Base-by-base conservation (phyloP, 2,797 vertebrate species). In the Hybognathus amarus region DNA sequence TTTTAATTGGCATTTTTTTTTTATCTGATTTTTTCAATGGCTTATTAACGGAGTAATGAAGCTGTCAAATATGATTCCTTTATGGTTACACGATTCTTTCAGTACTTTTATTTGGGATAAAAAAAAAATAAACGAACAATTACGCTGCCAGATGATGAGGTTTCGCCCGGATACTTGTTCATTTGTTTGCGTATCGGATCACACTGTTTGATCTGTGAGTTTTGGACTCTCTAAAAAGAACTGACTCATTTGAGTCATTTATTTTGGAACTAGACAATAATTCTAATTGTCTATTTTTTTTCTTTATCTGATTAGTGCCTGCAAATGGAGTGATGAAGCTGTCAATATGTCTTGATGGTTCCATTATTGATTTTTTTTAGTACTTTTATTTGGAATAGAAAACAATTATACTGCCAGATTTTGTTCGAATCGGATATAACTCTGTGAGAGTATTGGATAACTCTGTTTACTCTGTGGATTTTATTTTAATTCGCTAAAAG, bases 201-300 rank as follows among this genome's bases (percentile, higher is more conserved):
- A 42, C 8, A 9, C 10, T n/a, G 5, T 42, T n/a, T n/a, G 38
- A 2, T 13, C 66, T 12, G 11, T n/a, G 10, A 1, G 36, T 13
- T 68, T n/a, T 7, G n/a, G 22, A 75, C 15, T 75, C 22, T 7
- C 33, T 74, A 13, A 54, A 74, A 71, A 74, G 71, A 54, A 52
- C 27, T 18, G 17, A 27, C 27, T 73, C 47, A 73, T 33, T 52
- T 33, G 27, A 33, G 20, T 54, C 0, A 22, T 54, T 54, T 54
- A 7, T 7, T 22, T 54, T 20, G 20, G 8, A 22, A 54, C 2
- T 20, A 54, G 52, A 54, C 52, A 54, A 54, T 52, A 1, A 52
- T 54, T 54, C 20, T 54, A 54, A 22, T 4, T 22, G 20, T 20
- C 20, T 2, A 52, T 9, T 9, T 20, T 54, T 52, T 50, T 20